Evolutionary conservation across 2,113 vertebrate genomes (phyloP).

Genomic region (Heterotilapia buettikoferi): DNA sequence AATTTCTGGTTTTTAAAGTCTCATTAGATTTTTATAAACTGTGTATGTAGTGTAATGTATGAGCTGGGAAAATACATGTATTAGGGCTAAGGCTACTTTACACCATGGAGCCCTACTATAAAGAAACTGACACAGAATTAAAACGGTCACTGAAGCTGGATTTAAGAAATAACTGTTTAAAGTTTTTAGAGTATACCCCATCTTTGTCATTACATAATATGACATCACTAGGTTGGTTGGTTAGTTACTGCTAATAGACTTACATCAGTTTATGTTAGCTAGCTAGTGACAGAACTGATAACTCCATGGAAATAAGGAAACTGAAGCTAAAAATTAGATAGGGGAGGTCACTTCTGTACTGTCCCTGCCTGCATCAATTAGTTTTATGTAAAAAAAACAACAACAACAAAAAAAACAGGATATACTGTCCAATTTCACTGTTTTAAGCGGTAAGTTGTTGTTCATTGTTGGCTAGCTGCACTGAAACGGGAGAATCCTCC

Average conservation of each 20-base stretch:
- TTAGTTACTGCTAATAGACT: neutral
- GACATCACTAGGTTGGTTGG: neutral
- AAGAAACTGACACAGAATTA: neutral
- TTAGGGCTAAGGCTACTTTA: neutral
- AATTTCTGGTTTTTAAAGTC: neutral
- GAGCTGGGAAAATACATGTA: neutral
- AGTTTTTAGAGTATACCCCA: neutral
- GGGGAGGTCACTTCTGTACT: neutral
- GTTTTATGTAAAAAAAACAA: neutral
- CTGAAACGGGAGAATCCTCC: neutral
- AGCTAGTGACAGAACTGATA: neutral
- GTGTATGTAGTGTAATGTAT: neutral
- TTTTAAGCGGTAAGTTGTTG: neutral
- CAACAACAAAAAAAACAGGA: neutral
- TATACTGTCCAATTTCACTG: neutral
- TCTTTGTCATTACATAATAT: neutral
- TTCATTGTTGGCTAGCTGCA: neutral
- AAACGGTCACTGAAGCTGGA: neutral
- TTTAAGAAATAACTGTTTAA: neutral
- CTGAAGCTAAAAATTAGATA: neutral
- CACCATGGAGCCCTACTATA: neutral
- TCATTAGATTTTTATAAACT: neutral
- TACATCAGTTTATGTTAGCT: neutral
- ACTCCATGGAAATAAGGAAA: neutral
- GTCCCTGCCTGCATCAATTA: neutral